Percentiles rank a stretch among this genome's conserved stretches.
phyloP scores from a whole-genome alignment of 1,140 invertebrate genomes.

The Nasonia giraulti region DNA sequence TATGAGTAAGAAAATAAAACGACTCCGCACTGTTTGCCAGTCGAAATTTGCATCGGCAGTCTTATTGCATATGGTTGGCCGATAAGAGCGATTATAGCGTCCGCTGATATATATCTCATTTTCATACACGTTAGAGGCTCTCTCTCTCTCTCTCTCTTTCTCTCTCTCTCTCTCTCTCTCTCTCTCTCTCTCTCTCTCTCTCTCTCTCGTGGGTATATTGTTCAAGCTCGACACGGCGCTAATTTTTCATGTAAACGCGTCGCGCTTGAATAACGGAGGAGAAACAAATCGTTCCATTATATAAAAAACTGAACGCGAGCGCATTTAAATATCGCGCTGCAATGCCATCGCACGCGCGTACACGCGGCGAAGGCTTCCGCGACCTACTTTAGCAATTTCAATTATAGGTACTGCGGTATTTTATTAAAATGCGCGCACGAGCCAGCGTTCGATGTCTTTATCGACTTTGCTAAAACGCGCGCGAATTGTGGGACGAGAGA shows the following conservation, averaged over 20 bases:
- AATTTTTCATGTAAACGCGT: too few relatives aligned
- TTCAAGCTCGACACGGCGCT: too few relatives aligned
- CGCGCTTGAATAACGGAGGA: too few relatives aligned
- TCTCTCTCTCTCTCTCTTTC: too few relatives aligned
- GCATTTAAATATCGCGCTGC: background rate
- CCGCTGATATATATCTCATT: background rate
- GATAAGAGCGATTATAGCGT: background rate
- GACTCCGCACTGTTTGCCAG: too few relatives aligned
- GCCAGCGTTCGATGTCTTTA: background rate
- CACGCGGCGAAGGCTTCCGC: background rate
- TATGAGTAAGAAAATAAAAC: too few relatives aligned
- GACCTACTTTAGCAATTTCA: constrained; percentile 26
- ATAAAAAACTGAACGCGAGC: background rate
- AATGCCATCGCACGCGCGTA: background rate
- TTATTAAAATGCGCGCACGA: background rate
- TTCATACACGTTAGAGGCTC: too few relatives aligned
- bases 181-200: too few relatives aligned
- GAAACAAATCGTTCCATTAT: background rate
- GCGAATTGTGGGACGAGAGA: too few relatives aligned
- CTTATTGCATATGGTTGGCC: background rate
- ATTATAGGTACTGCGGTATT: background rate
- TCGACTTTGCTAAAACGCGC: background rate
- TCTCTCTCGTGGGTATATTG: too few relatives aligned
- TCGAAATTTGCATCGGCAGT: background rate
- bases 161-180: too few relatives aligned